Conservation (phyloP, 2,797 vertebrate species). For the Sciaenops ocellatus region DNA sequence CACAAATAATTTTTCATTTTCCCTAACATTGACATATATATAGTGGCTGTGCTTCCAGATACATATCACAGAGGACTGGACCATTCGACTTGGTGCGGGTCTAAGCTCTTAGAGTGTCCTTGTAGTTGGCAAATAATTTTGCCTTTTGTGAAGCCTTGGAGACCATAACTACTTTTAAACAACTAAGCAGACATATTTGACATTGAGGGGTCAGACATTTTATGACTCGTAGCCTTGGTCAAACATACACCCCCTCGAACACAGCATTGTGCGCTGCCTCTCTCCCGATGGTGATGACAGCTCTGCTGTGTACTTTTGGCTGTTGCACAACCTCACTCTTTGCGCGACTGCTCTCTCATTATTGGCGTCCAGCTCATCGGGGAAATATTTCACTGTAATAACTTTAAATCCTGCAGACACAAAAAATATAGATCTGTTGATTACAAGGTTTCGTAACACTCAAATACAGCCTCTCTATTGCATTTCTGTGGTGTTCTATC, state of each 20-base stretch:
- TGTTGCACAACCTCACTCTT: conserved; percentile 62
- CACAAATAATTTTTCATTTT: too few relatives aligned
- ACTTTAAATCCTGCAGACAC: conserved; percentile 5
- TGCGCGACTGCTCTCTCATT: conserved; percentile 26
- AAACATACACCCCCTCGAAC: conserved; percentile 37
- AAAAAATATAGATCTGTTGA: conserved; percentile 17
- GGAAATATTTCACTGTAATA: conserved; percentile 33
- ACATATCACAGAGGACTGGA: too few relatives aligned
- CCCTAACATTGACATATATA: too few relatives aligned
- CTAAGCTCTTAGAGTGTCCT: too few relatives aligned
- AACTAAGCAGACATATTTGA: not conserved
- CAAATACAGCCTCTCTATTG: not conserved
- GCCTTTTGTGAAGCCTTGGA: not conserved
- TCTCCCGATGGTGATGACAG: conserved; percentile 57
- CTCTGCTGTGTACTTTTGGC: conserved; percentile 53
- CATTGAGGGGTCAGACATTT: conserved; percentile 21
- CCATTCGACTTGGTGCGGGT: too few relatives aligned
- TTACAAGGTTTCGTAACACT: conserved; percentile 16
- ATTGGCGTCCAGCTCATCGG: conserved; percentile 32
- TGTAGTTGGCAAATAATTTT: not conserved
- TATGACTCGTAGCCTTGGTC: conserved; percentile 20
- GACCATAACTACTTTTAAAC: conserved; percentile 24
- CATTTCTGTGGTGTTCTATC: conserved; percentile 21
- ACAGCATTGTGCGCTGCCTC: conserved; percentile 20
- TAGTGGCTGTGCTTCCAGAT: too few relatives aligned